Percentiles rank a stretch among this genome's conserved stretches.
These are phyloP conservation scores for Hipposideros larvatus DNA, from an alignment of 2,797 vertebrate genomes.

Conservation along the genomic window DNA sequence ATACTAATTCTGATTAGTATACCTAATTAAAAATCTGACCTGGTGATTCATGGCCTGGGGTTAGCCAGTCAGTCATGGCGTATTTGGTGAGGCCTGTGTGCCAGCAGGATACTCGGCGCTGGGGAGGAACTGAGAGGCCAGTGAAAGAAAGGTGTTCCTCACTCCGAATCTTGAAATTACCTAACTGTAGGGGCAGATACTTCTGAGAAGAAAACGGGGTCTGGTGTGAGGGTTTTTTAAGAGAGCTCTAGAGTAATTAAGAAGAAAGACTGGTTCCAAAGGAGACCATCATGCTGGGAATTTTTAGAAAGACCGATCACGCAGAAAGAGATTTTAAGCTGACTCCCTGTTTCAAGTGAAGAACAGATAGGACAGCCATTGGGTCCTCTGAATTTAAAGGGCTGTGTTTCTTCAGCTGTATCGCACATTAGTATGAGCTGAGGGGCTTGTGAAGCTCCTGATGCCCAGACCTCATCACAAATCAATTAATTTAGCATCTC, in stretches of 20 bases:
- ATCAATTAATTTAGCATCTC: neutral
- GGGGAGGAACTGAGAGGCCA: neutral
- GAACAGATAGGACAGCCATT: neutral
- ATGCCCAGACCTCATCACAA: neutral
- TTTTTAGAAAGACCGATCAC: neutral
- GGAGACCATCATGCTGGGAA: neutral
- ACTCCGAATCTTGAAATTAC: neutral
- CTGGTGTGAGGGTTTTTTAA: conserved; percentile 15
- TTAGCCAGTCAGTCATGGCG: neutral
- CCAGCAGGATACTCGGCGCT: neutral
- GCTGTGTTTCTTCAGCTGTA: neutral
- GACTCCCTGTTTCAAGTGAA: neutral
- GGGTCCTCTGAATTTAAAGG: neutral
- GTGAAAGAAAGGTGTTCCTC: neutral
- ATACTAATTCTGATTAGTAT: neutral
- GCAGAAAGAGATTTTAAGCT: neutral
- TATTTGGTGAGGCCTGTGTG: neutral
- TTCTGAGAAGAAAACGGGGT: neutral
- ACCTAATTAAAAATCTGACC: neutral
- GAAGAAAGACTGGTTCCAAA: neutral
- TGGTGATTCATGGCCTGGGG: neutral
- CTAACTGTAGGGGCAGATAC: neutral
- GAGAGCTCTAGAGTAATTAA: neutral
- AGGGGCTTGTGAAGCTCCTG: neutral
- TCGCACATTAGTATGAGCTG: neutral